Base-by-base conservation (phyloP, 2,888 invertebrate species). In the Brachyptera putata region DNA sequence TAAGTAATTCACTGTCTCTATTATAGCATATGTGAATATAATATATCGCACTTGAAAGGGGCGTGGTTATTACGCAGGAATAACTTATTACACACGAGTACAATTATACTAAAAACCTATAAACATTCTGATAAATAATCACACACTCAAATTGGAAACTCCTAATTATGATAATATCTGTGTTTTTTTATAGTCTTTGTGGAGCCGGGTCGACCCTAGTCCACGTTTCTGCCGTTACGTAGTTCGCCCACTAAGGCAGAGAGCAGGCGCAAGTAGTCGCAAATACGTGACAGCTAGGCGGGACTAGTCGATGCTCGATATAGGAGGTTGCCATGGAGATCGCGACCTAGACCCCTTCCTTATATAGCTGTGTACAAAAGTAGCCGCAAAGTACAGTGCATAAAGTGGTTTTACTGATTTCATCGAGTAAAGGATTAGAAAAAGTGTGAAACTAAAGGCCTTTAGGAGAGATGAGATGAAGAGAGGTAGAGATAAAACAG, bases 341-440 rank as follows among this genome's bases (percentile, higher is more conserved):
- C 24, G 24, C 49, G 49, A 26, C 49, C 49, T 50, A 50, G 26
- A 50, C 49, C 49, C 30, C 25, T 11, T 48, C 14, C 48, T 14
- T 4, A 9, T 14, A 14, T 11, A 18, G 30, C 49, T 26, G 22
- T 25, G n/a, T 14, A 16, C 49, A 24, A 26, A 50, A 25, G n/a
- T 26, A 26, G 26, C 30, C 26, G 49, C 49, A 24, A 50, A 50
- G 25, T 50, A 22, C 30, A 24, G 43, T 21, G n/a, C n/a, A n/a
- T n/a, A n/a, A n/a, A n/a, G n/a, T n/a, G 16, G 14, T 14, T 37
- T 16, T 14, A 37, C 14, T 3, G 39, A 16, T 16, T 37, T 16
- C 5, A 37, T 14, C 39, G 34, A 37, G 39, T 16, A n/a, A 37
- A 37, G 39, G 39, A n/a, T 11, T 16, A 37, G n/a, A 16, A 3